Conservation (phyloP, 2,888 invertebrate genomes). For the Parnassius mnemosyne region DNA sequence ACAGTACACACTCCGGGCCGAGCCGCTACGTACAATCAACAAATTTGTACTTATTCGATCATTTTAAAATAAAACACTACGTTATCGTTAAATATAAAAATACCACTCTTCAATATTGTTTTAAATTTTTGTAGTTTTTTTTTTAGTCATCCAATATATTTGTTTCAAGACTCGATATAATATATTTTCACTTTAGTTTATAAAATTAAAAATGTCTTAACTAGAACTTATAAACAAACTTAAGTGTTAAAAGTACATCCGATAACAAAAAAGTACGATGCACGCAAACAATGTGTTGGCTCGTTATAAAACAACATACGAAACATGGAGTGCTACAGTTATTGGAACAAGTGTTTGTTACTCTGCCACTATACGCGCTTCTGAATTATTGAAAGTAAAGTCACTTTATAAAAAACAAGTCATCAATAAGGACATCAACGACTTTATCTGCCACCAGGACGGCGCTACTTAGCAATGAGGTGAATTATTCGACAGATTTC, state of each 20-base stretch:
- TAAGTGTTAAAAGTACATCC: conserved; percentile 42
- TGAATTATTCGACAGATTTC: no score
- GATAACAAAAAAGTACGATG: conserved; percentile 51
- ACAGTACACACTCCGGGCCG: conserved; percentile 53
- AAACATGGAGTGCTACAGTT: neutral
- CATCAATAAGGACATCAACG: no score
- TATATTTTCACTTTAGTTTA: conserved; percentile 37
- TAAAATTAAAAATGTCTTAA: conserved; percentile 39
- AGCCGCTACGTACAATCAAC: conserved; percentile 55
- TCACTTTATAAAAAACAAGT: no score
- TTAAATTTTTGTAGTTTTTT: conserved; percentile 49
- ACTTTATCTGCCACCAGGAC: no score
- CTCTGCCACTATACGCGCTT: neutral
- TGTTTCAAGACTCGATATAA: conserved; percentile 30
- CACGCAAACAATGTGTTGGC: conserved; percentile 37
- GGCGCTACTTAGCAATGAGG: no score
- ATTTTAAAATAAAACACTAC: conserved; percentile 54
- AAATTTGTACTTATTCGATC: conserved; percentile 70
- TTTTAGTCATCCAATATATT: conserved; percentile 42
- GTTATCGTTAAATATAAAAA: conserved; percentile 68
- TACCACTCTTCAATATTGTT: conserved; percentile 65
- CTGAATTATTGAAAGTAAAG: neutral
- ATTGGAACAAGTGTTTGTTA: neutral
- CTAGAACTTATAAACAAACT: conserved; percentile 40
- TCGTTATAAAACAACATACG: neutral